phyloP scores from a whole-genome alignment of 2,888 invertebrate species.

The Aricia artaxerxes region DNA sequence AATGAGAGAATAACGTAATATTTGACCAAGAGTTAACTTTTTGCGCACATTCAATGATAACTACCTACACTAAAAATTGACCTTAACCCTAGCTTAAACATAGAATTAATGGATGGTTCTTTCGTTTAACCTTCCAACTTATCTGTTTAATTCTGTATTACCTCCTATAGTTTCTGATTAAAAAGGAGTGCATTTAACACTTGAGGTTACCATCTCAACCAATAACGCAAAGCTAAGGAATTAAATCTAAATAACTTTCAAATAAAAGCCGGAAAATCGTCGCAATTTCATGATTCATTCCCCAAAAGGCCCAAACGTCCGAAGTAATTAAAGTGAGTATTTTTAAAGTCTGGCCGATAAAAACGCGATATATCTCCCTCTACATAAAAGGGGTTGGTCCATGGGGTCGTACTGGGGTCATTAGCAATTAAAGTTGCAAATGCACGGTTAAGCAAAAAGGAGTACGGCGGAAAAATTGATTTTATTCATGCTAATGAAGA shows the following conservation, averaged over 20 bases:
- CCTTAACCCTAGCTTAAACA: no score
- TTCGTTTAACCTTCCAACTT: no score
- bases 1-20: no score
- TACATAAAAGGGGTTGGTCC: conserved; percentile 45
- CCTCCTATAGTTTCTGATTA: no score
- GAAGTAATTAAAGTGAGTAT: conserved; percentile 44
- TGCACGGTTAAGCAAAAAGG: conserved; percentile 9
- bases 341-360: conserved; percentile 40
- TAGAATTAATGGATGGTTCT: no score
- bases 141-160: no score
- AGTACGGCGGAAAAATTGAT: conserved; percentile 13
- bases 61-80: no score
- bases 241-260: neutral
- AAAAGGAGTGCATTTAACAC: no score
- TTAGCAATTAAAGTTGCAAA: conserved; percentile 43
- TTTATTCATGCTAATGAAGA: conserved; percentile 10
- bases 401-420: conserved; percentile 40
- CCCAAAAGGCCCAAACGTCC: neutral
- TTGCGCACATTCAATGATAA: no score
- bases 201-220: neutral
- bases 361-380: conserved; percentile 43
- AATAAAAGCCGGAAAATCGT: neutral
- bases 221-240: neutral
- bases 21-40: no score
- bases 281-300: neutral